Base-by-base conservation (phyloP, 2,113 vertebrate genomes). In the Seriola rivoliana region DNA sequence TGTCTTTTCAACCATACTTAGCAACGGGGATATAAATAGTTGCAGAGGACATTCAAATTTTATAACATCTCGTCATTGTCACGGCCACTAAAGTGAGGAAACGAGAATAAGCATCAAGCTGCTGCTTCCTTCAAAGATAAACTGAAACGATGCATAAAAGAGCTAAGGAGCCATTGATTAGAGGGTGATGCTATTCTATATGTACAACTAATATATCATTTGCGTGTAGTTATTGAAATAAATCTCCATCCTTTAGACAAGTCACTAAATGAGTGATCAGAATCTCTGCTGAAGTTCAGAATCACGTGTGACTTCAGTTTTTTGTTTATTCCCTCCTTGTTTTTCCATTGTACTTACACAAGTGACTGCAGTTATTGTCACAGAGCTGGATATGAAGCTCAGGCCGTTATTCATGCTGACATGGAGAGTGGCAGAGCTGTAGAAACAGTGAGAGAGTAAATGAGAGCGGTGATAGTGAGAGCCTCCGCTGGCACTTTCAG, bases 341-440 rank as follows among this genome's bases (percentile, higher is more conserved):
- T 68, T 71, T 48, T 9, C 40, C 16, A 38, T 52, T 34, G 32
- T 86, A 95, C 97, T 98, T 88, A 99, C 97, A 81, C 98, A 99
- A 77, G 96, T 93, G 0, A 96, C 95, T 63, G 98, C 97, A 72
- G 96, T 97, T 88, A 99, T 99, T 82, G 97, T 99, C 92, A 99
- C 96, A 0, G 97, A 98, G 80, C 98, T 99, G 3, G 98, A 99
- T 93, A 99, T 99, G 94, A 99, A 99, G 85, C 97, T 99, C 85
- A 99, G 94, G 4, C 98, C 98, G 0, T 99, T 98, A 0, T 99
- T 99, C 98, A 99, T 98, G 87, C 98, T 99, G 93, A 99, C 98
- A 52, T 99, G 96, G 9, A 99, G 97, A 1, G 97, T 97, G 1
- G 98, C 98, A n/a, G 94, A 88, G 68, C 95, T 96, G 83, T n/a